Evolutionary conservation across 2,888 invertebrate genomes (phyloP).

Genomic region (Hirtodrosophila histrioides): DNA sequence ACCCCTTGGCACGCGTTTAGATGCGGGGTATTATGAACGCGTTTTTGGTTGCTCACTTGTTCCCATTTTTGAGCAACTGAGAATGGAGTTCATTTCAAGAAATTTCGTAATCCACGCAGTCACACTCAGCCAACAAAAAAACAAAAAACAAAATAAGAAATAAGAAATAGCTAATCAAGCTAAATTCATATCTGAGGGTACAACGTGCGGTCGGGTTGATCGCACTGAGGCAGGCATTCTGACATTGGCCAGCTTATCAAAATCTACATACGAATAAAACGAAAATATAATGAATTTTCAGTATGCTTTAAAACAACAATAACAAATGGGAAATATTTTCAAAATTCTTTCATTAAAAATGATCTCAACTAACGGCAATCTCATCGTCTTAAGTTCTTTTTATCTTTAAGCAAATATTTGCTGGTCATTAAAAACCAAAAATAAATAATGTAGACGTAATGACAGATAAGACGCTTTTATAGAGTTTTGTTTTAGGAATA

Average conservation of each 20-base stretch:
- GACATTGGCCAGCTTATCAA: conserved; percentile 35
- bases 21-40: conserved; percentile 12
- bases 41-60: conserved; percentile 25
- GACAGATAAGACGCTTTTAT: conserved; percentile 45
- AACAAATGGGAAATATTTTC: too few relatives aligned
- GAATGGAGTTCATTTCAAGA: conserved; percentile 32
- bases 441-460: conserved; percentile 26
- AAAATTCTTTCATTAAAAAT: conserved; percentile 4
- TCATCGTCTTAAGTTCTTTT: conserved; percentile 14
- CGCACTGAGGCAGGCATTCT: conserved; percentile 1
- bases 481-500: not conserved
- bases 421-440: conserved; percentile 12
- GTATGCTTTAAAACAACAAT: not conserved
- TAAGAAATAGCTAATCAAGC: conserved; percentile 64
- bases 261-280: not conserved
- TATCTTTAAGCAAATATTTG: conserved; percentile 35
- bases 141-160: conserved; percentile 21
- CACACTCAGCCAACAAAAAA: conserved; percentile 1
- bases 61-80: conserved; percentile 21
- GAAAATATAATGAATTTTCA: conserved; percentile 12
- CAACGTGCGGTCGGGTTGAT: not conserved
- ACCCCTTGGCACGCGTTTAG: not conserved
- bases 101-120: conserved; percentile 46
- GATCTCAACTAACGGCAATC: conserved; percentile 37
- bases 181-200: conserved; percentile 28